phyloP scores from a whole-genome alignment of 2,113 vertebrate species.

The Channa argus region DNA sequence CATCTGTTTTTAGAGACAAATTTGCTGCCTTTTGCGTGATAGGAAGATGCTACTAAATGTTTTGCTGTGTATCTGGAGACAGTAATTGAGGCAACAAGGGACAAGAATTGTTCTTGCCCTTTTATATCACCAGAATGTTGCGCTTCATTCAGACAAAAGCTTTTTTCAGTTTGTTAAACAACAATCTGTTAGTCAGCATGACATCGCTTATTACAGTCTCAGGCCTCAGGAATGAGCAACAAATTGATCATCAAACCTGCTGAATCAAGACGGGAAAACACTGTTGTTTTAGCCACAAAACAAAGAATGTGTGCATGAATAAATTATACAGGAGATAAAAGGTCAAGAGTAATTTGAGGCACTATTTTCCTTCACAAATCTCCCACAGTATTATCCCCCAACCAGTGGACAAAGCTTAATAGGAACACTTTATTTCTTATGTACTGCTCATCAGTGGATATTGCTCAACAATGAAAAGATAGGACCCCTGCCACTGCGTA shows the following conservation, averaged over 20 bases:
- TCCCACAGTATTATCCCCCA: constrained; percentile 33
- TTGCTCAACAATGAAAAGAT: constrained; percentile 54
- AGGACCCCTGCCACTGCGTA: constrained; percentile 32
- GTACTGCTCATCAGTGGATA: constrained; percentile 50
- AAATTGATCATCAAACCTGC: constrained; percentile 40
- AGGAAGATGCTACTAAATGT: constrained; percentile 3
- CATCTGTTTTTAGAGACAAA: constrained; percentile 8
- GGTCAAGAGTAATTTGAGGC: constrained; percentile 44
- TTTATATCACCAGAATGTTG: constrained; percentile 34
- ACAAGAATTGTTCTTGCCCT: constrained; percentile 23
- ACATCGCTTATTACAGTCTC: constrained; percentile 37
- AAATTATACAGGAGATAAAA: constrained; percentile 47
- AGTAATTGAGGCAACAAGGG: constrained; percentile 23
- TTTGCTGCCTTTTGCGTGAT: constrained; percentile 17
- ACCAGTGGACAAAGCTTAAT: constrained; percentile 26
- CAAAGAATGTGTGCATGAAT: constrained; percentile 25
- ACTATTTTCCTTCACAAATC: constrained; percentile 34
- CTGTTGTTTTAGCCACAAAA: constrained; percentile 26
- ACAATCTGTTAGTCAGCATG: constrained; percentile 34
- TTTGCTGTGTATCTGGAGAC: constrained; percentile 19
- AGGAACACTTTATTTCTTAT: constrained; percentile 39
- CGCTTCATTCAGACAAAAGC: constrained; percentile 27
- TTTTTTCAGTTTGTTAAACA: constrained; percentile 24
- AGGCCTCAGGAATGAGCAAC: constrained; percentile 28
- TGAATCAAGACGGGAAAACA: constrained; percentile 12